These are phyloP conservation scores for Megaleporinus macrocephalus DNA, from an alignment of 2,113 vertebrate species.

Conservation along the genomic window DNA sequence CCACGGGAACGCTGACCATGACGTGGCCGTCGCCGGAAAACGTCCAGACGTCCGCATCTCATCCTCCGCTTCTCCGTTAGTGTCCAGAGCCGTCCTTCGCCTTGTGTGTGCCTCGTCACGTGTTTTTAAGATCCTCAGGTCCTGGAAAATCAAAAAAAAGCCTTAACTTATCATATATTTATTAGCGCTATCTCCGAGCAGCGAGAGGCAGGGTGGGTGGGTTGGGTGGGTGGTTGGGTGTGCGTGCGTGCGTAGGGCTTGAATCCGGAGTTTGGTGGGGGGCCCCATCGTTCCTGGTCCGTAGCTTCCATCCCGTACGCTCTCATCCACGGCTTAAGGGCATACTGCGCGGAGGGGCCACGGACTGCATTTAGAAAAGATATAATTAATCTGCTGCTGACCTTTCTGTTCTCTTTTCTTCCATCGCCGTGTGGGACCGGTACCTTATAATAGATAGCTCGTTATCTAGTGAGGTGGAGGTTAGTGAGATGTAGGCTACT, in stretches of 20 bases:
- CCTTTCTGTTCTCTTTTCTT: constrained; percentile 69
- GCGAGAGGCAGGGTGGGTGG: constrained; percentile 10
- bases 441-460: constrained; percentile 73
- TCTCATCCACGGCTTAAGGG: constrained; percentile 59
- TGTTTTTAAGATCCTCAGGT: constrained; percentile 84
- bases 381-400: constrained; percentile 72
- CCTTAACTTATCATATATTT: constrained; percentile 81
- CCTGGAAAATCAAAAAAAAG: constrained; percentile 78
- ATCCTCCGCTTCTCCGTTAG: constrained; percentile 12
- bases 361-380: constrained; percentile 65
- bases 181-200: constrained; percentile 57
- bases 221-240: no score
- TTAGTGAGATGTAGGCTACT: constrained; percentile 68
- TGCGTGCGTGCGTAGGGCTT: no score
- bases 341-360: constrained; percentile 65
- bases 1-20: background rate
- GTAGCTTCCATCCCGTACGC: constrained; percentile 47
- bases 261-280: background rate
- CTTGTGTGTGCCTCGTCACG: constrained; percentile 85
- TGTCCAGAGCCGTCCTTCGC: constrained; percentile 76
- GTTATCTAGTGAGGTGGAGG: constrained; percentile 71
- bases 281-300: constrained; percentile 29
- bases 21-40: constrained; percentile 29
- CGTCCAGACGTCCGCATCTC: constrained; percentile 48
- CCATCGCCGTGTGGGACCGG: constrained; percentile 70